A percentile compares a stretch with the other conserved stretches of the same genome.
Evolutionary conservation across 2,797 vertebrate genomes (phyloP).

Genomic region (Eleutherodactylus coqui): DNA sequence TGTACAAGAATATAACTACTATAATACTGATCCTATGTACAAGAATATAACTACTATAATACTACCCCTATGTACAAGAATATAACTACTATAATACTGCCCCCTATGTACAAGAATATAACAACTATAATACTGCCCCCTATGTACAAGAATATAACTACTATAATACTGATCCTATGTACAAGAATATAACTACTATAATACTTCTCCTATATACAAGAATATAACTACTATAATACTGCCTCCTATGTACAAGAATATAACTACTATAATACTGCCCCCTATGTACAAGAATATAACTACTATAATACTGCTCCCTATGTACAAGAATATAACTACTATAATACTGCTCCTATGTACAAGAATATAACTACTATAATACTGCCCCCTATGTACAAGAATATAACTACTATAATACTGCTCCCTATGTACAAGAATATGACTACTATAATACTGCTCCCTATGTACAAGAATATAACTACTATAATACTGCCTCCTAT

Average conservation of each 20-base stretch:
- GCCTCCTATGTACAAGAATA: conserved; percentile 3
- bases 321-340: conserved; percentile 18
- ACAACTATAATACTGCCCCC: not conserved
- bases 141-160: conserved; percentile 9
- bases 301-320: conserved; percentile 2
- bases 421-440: conserved; percentile 10
- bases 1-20: conserved; percentile 12
- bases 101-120: conserved; percentile 1
- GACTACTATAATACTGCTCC: conserved; percentile 1
- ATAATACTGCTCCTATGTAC: conserved; percentile 1
- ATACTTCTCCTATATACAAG: conserved; percentile 4
- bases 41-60: conserved; percentile 17
- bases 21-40: conserved; percentile 6
- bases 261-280: conserved; percentile 8
- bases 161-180: conserved; percentile 11
- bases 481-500: conserved; percentile 13
- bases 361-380: conserved; percentile 21
- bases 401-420: conserved; percentile 25
- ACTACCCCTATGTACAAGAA: conserved; percentile 4
- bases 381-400: conserved; percentile 5
- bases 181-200: conserved; percentile 16
- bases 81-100: conserved; percentile 17
- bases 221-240: conserved; percentile 22
- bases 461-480: conserved; percentile 19
- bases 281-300: conserved; percentile 8